Conservation (phyloP, 2,113 vertebrate genomes). For the Corythoichthys haematopterus region DNA sequence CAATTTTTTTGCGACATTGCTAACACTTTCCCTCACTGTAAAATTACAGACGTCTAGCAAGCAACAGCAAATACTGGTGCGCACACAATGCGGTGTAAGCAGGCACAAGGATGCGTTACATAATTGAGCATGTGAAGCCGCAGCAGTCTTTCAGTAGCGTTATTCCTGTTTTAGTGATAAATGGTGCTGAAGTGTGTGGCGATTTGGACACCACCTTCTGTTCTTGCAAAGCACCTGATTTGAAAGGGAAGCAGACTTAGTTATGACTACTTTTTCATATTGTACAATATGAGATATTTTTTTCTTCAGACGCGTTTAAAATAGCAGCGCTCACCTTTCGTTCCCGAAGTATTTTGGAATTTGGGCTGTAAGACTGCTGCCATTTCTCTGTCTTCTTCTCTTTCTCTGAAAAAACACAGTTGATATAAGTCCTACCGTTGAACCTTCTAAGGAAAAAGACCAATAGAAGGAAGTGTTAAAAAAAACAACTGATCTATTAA, state of each 20-base stretch:
- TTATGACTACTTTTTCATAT: background rate
- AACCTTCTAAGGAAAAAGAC: background rate
- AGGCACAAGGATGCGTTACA: conserved; percentile 64
- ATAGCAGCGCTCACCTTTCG: conserved; percentile 66
- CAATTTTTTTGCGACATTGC: background rate
- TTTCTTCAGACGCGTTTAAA: background rate
- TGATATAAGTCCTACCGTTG: background rate
- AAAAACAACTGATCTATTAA: background rate
- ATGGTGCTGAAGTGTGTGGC: conserved; percentile 67
- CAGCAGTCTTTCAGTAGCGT: conserved; percentile 82
- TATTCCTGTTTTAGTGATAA: conserved; percentile 75
- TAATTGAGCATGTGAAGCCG: conserved; percentile 81
- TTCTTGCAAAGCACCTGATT: conserved; percentile 58
- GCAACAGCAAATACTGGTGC: background rate
- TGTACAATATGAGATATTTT: background rate
- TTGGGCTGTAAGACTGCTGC: conserved; percentile 79
- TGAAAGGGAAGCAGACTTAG: background rate
- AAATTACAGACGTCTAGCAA: background rate
- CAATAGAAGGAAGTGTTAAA: background rate
- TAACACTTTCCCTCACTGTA: background rate
- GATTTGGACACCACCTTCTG: conserved; percentile 67
- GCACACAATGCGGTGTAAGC: background rate
- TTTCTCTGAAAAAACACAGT: conserved; percentile 69
- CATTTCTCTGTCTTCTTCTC: conserved; percentile 88
- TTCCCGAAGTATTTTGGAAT: conserved; percentile 69